A percentile compares a stretch with the other conserved stretches of the same genome.
Evolutionary conservation across 2,797 vertebrate genomes (phyloP).

Genomic region (Pristis pectinata): DNA sequence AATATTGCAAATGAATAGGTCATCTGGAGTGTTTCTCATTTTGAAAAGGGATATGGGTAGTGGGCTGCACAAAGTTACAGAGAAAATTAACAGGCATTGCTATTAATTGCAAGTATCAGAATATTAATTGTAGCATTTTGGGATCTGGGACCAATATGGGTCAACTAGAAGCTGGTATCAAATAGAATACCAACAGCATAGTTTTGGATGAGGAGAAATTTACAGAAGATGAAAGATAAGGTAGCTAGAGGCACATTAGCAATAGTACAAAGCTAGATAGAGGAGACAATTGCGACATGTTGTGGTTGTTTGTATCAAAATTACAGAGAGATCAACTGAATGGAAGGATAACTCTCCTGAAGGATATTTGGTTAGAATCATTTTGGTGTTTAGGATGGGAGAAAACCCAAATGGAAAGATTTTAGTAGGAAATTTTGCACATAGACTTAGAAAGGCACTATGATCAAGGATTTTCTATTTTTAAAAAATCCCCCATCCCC

Average conservation of each 20-base stretch:
- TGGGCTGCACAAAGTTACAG: too few species aligned
- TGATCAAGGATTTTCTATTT: background rate
- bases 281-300: background rate
- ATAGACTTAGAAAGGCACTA: background rate
- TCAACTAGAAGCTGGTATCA: background rate
- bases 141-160: too few species aligned
- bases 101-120: too few species aligned
- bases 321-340: background rate
- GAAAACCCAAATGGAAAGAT: background rate
- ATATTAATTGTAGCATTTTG: too few species aligned
- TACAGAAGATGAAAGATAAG: background rate
- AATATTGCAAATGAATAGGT: too few species aligned
- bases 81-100: too few species aligned
- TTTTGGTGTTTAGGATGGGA: background rate
- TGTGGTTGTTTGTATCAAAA: background rate
- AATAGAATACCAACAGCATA: background rate
- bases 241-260: background rate
- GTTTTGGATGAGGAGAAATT: background rate
- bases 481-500: too few species aligned
- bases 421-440: background rate
- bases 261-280: background rate
- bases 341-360: background rate
- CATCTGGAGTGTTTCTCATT: too few species aligned
- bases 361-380: background rate
- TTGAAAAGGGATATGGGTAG: too few species aligned